Evolutionary conservation across 2,797 vertebrate genomes (phyloP).

Genomic region (Picus viridis): DNA sequence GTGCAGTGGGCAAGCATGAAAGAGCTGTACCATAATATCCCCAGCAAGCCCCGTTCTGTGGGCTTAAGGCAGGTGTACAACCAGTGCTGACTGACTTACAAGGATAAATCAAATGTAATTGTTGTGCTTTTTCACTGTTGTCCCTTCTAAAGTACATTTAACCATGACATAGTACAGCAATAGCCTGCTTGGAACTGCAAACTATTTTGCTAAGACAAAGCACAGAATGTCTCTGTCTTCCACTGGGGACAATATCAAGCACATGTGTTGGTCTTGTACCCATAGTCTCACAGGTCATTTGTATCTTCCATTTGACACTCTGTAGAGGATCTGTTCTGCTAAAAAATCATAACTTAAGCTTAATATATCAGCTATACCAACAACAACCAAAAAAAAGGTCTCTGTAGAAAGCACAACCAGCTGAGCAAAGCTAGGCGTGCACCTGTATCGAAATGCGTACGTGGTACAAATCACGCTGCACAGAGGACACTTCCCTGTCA

Average conservation of each 20-base stretch:
- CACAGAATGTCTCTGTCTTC: not conserved
- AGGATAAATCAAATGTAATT: accelerated
- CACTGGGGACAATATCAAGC: accelerated
- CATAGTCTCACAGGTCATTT: not conserved
- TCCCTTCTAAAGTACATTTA: not conserved
- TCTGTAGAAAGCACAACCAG: not conserved
- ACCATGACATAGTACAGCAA: not conserved
- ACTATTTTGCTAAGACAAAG: not conserved
- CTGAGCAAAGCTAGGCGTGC: not conserved
- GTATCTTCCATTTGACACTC: not conserved
- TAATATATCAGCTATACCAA: not conserved
- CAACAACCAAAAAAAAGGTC: not conserved
- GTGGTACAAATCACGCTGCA: not conserved
- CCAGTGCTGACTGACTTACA: not conserved
- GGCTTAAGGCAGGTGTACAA: not conserved
- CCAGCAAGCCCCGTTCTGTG: not conserved
- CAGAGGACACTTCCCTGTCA: not conserved
- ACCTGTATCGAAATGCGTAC: accelerated
- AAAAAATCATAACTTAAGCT: not conserved
- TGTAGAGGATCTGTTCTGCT: not conserved
- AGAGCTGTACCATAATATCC: not conserved
- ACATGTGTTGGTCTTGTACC: accelerated
- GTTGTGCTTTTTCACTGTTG: not conserved
- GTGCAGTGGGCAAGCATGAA: not conserved
- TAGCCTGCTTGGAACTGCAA: not conserved